These are phyloP conservation scores for Synanthedon tipuliformis DNA, from an alignment of 2,888 invertebrate species.

Conservation along the genomic window DNA sequence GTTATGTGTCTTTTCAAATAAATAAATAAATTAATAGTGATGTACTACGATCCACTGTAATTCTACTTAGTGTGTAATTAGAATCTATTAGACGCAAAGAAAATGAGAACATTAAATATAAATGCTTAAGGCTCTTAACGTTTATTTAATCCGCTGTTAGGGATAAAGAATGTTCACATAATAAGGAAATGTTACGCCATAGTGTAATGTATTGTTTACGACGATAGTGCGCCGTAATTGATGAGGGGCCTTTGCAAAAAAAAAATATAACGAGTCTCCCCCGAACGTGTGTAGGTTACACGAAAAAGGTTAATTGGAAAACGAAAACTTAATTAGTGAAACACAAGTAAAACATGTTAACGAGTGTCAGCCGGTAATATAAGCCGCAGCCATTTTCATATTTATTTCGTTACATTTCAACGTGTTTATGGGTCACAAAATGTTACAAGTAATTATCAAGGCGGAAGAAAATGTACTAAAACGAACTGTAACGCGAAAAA, in stretches of 20 bases:
- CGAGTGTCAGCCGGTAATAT: slow-evolving; percentile 9
- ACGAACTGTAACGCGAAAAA: too few relatives aligned
- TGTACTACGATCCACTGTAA: too few relatives aligned
- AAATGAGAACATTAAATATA: too few relatives aligned
- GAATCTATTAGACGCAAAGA: too few relatives aligned
- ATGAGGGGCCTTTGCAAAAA: neutral
- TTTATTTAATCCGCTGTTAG: too few relatives aligned
- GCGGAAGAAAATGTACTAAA: neutral
- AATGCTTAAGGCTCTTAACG: too few relatives aligned
- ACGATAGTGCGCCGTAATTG: neutral
- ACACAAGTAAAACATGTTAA: slow-evolving; percentile 14
- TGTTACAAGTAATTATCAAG: neutral
- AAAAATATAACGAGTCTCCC: neutral
- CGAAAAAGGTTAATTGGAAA: slow-evolving; percentile 14
- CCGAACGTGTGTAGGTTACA: slow-evolving; percentile 6
- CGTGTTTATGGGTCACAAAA: neutral
- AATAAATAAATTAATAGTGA: too few relatives aligned
- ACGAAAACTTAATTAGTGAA: slow-evolving; percentile 16
- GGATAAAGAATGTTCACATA: neutral
- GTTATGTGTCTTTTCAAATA: too few relatives aligned
- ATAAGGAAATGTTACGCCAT: neutral
- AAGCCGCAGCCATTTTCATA: slow-evolving; percentile 1
- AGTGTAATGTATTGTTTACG: neutral
- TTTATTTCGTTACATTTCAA: neutral
- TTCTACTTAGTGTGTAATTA: too few relatives aligned